Percentiles rank a stretch among this genome's conserved stretches.
Evolutionary conservation across 2,888 invertebrate genomes (phyloP).

Genomic region (Himalopsyche tibetana): DNA sequence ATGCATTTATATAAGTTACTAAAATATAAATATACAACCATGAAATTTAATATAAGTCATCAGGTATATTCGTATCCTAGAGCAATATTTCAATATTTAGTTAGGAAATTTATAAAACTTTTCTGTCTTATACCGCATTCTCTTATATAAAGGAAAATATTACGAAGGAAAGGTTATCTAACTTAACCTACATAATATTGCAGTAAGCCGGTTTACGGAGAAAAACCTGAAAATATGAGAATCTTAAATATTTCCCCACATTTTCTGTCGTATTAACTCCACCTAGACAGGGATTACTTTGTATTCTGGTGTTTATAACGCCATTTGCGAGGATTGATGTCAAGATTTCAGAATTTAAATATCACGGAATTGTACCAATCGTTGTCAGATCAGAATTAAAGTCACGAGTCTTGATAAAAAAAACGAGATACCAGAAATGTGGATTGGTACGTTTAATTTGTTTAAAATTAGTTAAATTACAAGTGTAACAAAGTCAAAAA

Average conservation of each 20-base stretch:
- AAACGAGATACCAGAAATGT: too few species aligned
- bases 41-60: neutral
- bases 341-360: slow-evolving; percentile 12
- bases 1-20: too few species aligned
- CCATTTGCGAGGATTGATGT: slow-evolving; percentile 17
- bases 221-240: slow-evolving; percentile 39
- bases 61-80: too few species aligned
- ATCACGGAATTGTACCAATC: neutral
- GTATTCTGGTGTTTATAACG: slow-evolving; percentile 4
- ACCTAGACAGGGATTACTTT: neutral
- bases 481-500: too few species aligned
- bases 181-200: slow-evolving; percentile 24
- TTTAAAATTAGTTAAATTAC: too few species aligned
- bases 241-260: slow-evolving; percentile 16
- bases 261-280: slow-evolving; percentile 20
- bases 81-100: neutral
- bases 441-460: too few species aligned
- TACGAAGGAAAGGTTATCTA: neutral
- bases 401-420: too few species aligned
- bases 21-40: too few species aligned
- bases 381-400: too few species aligned
- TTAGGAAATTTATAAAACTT: neutral
- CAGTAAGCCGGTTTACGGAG: slow-evolving; percentile 1
- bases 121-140: neutral
- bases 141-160: slow-evolving; percentile 6